These are phyloP conservation scores for Bambusicola thoracicus DNA, from an alignment of 2,113 vertebrate genomes.

Conservation along the genomic window DNA sequence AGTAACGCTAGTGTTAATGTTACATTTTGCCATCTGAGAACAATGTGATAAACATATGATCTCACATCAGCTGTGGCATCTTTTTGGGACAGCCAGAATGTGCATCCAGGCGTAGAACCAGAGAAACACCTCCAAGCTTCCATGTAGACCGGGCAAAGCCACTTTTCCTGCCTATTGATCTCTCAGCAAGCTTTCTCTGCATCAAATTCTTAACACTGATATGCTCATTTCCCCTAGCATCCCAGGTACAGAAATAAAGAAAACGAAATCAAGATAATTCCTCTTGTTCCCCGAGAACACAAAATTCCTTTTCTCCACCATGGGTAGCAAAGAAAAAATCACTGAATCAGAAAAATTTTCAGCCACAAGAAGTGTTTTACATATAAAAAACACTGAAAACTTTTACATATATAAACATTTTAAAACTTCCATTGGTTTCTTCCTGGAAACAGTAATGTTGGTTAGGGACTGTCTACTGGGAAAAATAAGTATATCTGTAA, in stretches of 20 bases:
- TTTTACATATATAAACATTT: not conserved
- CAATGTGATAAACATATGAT: not conserved
- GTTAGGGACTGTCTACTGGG: not conserved
- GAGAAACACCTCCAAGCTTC: not conserved
- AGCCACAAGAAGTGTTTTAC: not conserved
- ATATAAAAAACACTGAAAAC: not conserved
- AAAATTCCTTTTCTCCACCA: not conserved
- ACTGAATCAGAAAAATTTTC: not conserved
- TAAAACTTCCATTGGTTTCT: not conserved
- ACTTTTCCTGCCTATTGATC: not conserved
- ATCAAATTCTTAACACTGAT: not conserved
- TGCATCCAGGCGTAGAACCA: not conserved
- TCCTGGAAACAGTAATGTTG: not conserved
- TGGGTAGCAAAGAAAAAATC: not conserved
- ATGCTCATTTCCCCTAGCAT: not conserved
- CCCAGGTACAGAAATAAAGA: not conserved
- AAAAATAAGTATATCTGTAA: not conserved
- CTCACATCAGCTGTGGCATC: not conserved
- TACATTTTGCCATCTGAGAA: not conserved
- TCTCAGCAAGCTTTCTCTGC: not conserved
- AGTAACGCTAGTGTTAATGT: not conserved
- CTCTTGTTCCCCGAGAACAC: not conserved
- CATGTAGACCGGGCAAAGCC: rapidly evolving
- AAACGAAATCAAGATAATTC: not conserved
- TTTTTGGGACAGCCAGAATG: not conserved